Evolutionary conservation across 2,888 invertebrate species (phyloP), one percentile per base, ranked within the genome.

Genomic region (Aphodius granarius): DNA sequence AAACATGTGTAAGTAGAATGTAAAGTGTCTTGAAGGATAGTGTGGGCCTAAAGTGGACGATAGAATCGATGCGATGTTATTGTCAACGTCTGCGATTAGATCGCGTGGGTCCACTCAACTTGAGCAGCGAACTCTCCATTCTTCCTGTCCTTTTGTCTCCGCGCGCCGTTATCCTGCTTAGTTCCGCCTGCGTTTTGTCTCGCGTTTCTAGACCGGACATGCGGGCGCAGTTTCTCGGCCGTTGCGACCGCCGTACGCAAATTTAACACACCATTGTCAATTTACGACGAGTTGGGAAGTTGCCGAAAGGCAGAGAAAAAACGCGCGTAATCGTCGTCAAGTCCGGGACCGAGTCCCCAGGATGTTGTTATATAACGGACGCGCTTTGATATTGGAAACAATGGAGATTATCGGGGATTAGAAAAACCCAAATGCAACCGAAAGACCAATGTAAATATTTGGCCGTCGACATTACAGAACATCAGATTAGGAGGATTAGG

Each of bases 151-250:
- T 75, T 77, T 77, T 66, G 73, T 77, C 75, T 73, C n/a, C 18
- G 20, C 19, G n/a, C 19, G 73, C 77, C 63, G 73, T 75, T 77
- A 75, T 73, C 66, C 75, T 66, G 75, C 66, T 77, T 77, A 77
- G 77, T 77, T 77, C 77, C 77, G 77, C 77, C 70, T 76, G 76
- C 73, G 73, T 76, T 76, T 74, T 72, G 75, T 73, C 70, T 71
- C 71, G 65, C 19, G 71, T 74, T 76, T 71, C 43, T 74, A 76
- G 71, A 71, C 73, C 76, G 76, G 76, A 76, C 76, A 76, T 76
- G 76, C 76, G 74, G 76, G 76, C 75, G 19, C 66, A 73, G 43
- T 43, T 43, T 43, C 43, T 43, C 72, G 72, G 72, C 73, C 73
- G 68, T 43, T n/a, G 43, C 66, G 72, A 66, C 63, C 73, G 72